Conservation (phyloP, 37 sponge, comb jelly and placozoan species). For the Ianthella basta region DNA sequence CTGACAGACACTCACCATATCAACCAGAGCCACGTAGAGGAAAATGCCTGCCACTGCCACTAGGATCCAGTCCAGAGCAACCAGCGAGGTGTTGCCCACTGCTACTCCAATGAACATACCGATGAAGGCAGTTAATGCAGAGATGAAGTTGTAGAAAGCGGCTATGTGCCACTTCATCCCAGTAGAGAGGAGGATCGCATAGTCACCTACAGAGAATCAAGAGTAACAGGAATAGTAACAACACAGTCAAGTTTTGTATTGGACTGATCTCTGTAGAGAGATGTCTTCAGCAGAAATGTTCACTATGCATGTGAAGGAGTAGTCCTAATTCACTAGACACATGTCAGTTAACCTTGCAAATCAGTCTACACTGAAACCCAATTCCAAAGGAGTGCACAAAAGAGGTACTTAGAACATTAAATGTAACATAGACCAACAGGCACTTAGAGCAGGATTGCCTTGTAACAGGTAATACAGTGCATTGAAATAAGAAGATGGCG, state of each 20-base stretch:
- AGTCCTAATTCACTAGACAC: neutral
- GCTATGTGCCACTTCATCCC: slow-evolving; percentile 79
- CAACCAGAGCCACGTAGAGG: slow-evolving; percentile 76
- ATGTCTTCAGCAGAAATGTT: too few relatives aligned
- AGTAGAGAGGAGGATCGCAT: slow-evolving; percentile 73
- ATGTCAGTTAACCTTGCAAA: too few relatives aligned
- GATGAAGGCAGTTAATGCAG: slow-evolving; percentile 60
- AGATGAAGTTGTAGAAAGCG: slow-evolving; percentile 74
- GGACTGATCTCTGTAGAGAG: too few relatives aligned
- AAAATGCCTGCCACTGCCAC: slow-evolving; percentile 74
- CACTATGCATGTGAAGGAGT: too few relatives aligned
- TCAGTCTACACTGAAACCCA: neutral
- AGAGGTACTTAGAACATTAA: too few relatives aligned
- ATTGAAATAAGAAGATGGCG: too few relatives aligned
- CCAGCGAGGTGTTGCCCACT: slow-evolving; percentile 42
- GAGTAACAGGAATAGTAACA: neutral
- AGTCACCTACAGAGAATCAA: slow-evolving; percentile 66
- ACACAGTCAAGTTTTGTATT: neutral
- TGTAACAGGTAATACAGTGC: too few relatives aligned
- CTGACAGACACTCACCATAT: slow-evolving; percentile 52
- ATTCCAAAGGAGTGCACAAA: neutral
- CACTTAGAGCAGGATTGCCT: too few relatives aligned
- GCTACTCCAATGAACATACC: slow-evolving; percentile 81
- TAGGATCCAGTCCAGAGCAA: slow-evolving; percentile 69
- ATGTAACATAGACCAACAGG: too few relatives aligned